Base-by-base conservation (phyloP, 2,888 invertebrate genomes). In the Phaedon cochleariae region DNA sequence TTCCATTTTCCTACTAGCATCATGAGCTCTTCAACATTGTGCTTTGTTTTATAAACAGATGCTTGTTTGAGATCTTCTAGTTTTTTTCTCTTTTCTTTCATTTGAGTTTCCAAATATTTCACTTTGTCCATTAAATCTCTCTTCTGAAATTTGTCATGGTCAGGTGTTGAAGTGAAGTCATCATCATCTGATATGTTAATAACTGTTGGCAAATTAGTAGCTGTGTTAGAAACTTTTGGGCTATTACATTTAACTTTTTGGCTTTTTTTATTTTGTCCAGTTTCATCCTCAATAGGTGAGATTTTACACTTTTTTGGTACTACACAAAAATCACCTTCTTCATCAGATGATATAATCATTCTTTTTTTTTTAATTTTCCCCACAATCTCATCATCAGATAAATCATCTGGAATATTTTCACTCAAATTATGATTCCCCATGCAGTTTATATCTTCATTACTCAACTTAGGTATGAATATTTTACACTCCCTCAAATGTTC, bases 1-100 rank as follows among this genome's bases (percentile, higher is more conserved):
- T 85, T 85, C 87, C 88, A 88, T 71, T 84, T 86, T 63, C 85
- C 83, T 26, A 87, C 87, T 22, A 86, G 78, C 41, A 68, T 78
- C 64, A 84, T 77, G 5, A 88, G 72, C 74, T 87, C 87, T 66
- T 84, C 84, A 0, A 85, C 83, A 41, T 87, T 86, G 54, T 84
- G 82, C 17, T 83, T 81, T 12, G 71, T 69, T 59, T 73, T 72
- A 68, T 77, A 77, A 6, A 75, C 63, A 37, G 62, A 64, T 5
- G 74, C 74, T 55, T 73, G 70, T 61, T 74, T 62, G 41, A 76
- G 64, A 55, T 70, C 72, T 6, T 69, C 72, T 15, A 75, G 51
- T 37, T 67, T 62, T 29, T 62, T 61, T 51, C 65, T 69, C 66
- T 73, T 75, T 54, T 68, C 64, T 60, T 69, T 71, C 12, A 73